Evolutionary conservation across 2,113 vertebrate genomes (phyloP).

Genomic region (Macquaria australasica): DNA sequence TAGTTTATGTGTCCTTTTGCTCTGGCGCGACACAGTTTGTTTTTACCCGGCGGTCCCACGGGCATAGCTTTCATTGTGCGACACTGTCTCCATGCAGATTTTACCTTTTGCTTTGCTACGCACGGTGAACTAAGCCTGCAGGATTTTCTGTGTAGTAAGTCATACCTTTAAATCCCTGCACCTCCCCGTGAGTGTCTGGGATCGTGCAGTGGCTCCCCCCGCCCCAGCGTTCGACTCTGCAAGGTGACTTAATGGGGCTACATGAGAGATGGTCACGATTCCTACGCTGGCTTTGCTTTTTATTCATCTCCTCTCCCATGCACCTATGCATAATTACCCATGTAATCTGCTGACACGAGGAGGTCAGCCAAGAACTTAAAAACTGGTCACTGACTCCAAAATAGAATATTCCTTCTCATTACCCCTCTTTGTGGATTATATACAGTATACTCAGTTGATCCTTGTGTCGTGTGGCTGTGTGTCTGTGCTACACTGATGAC

Average conservation of each 20-base stretch:
- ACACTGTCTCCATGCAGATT: slow-evolving; percentile 43
- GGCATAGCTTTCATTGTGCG: slow-evolving; percentile 24
- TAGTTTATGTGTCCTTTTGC: slow-evolving; percentile 9
- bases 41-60: slow-evolving; percentile 8
- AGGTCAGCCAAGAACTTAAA: slow-evolving; percentile 39
- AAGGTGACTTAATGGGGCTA: slow-evolving; percentile 77
- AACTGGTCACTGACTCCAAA: slow-evolving; percentile 17
- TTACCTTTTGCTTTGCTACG: slow-evolving; percentile 42
- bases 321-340: slow-evolving; percentile 62
- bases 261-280: slow-evolving; percentile 63
- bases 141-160: slow-evolving; percentile 53
- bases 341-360: slow-evolving; percentile 58
- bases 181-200: slow-evolving; percentile 45
- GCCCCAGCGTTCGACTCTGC: slow-evolving; percentile 33
- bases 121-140: slow-evolving; percentile 48
- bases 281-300: slow-evolving; percentile 43
- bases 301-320: slow-evolving; percentile 8
- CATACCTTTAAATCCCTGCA: slow-evolving; percentile 57
- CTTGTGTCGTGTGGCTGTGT: neutral
- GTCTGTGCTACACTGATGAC: neutral
- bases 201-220: slow-evolving; percentile 32
- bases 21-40: slow-evolving; percentile 18
- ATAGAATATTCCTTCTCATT: slow-evolving; percentile 33
- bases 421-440: slow-evolving; percentile 10
- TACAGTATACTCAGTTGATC: neutral